Evolutionary conservation across 1,140 invertebrate species (phyloP).

Genomic region (Pantala flavescens): DNA sequence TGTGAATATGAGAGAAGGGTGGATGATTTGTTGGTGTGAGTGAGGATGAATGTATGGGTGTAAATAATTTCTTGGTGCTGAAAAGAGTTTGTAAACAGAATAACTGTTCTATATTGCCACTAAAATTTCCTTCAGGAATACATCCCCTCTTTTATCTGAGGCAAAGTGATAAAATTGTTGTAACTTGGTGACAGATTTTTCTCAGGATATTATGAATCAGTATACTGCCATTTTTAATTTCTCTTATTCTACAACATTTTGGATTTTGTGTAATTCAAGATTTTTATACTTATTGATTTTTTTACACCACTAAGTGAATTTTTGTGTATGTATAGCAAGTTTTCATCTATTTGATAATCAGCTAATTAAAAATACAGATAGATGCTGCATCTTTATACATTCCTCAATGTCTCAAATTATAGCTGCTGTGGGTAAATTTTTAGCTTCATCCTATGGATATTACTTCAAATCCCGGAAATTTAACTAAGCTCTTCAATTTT

Average conservation of each 20-base stretch:
- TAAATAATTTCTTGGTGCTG: constrained; percentile 2
- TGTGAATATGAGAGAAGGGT: constrained; percentile 33
- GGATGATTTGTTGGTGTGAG: neutral
- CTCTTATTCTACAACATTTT: neutral
- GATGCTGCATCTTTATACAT: no score
- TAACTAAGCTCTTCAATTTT: no score
- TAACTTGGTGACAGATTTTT: neutral
- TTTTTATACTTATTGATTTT: no score
- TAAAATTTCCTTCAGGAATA: neutral
- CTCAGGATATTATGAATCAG: neutral
- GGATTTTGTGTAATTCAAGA: no score
- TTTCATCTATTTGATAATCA: no score
- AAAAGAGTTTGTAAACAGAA: neutral
- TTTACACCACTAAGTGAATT: no score
- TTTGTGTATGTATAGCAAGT: no score
- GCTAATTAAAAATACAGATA: no score
- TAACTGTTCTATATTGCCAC: neutral
- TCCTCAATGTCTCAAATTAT: no score
- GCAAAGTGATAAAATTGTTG: neutral
- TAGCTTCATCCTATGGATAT: no score
- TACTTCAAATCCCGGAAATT: no score
- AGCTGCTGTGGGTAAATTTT: no score
- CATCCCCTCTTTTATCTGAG: neutral
- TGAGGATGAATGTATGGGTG: neutral
- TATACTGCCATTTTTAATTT: neutral